Evolutionary conservation across 2,888 invertebrate species (phyloP).

Genomic region (Cylloceria caligata): DNA sequence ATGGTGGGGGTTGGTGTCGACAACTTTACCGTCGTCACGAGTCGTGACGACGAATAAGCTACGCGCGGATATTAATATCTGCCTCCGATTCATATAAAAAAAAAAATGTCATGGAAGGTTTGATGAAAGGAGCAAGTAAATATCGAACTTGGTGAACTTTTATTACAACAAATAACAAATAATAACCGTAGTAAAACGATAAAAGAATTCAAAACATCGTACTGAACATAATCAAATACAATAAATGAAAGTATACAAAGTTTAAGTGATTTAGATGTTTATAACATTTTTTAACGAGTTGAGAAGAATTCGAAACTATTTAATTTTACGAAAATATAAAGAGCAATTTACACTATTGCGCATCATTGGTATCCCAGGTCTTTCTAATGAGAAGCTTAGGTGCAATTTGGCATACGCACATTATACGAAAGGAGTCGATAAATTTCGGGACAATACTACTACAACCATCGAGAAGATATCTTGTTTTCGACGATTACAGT

Average conservation of each 20-base stretch:
- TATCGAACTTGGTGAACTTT: too few relatives aligned
- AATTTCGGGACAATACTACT: conserved; percentile 3
- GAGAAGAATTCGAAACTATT: not conserved
- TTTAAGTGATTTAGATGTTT: too few relatives aligned
- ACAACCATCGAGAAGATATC: conserved; percentile 1
- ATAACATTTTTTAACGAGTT: not conserved
- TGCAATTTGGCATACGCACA: not conserved
- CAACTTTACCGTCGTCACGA: conserved; percentile 25
- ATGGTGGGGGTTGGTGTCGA: not conserved
- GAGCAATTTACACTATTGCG: not conserved
- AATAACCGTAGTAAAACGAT: too few relatives aligned
- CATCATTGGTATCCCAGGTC: not conserved
- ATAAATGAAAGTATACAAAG: too few relatives aligned
- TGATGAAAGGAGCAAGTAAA: not conserved
- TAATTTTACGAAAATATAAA: not conserved
- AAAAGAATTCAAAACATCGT: too few relatives aligned
- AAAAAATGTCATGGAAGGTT: not conserved
- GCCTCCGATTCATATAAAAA: conserved; percentile 5
- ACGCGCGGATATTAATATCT: conserved; percentile 30
- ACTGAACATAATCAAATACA: too few relatives aligned
- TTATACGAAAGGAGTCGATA: not conserved
- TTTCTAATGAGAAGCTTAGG: not conserved
- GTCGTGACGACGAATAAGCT: conserved; percentile 17
- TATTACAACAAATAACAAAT: too few relatives aligned
- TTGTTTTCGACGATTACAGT: conserved; percentile 55